Base-by-base conservation (phyloP, 92 coral and sea anemone species). In the Porites cylindrica region DNA sequence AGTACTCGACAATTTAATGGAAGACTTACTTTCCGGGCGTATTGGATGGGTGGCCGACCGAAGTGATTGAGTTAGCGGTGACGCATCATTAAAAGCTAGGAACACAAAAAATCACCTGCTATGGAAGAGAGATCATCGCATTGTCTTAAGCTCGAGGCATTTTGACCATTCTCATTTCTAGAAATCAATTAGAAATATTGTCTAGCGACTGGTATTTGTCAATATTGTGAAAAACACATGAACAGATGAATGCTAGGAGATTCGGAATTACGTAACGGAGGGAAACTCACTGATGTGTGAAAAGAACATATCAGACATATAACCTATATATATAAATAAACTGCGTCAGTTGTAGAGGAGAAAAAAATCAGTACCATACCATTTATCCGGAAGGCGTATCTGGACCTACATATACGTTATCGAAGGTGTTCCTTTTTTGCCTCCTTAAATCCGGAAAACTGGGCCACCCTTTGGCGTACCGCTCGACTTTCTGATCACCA, bases 381-480 rank as follows among this genome's bases (percentile, higher is more conserved):
- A 77, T 77, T 77, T 59, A 68, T 32, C 85, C 85, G 85, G 85
- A 69, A 69, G 85, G 23, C 18, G 73, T 56, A 56, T 70, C 32
- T 59, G 53, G 20, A 19, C 18, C 69, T 82, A n/a, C 12, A 5
- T 70, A 38, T 38, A 38, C 47, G 7, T 47, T 82, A 51, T 32
- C 61, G 11, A 54, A 20, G 10, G 32, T n/a, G 50, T 29, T 16
- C 71, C 43, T 82, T 82, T 60, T 17, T 81, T 20, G 85, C 47
- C 68, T 12, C 17, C 7, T 56, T 70, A 32, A 71, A 60, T 67
- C 85, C 76, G 85, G 56, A 81, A 24, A 52, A 21, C 70, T 5
- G 1, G 66, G 59, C 13, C 12, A n/a, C 8, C 43, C 77, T 70
- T 58, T 38, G 67, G 53, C 6, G 26, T 18, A 58, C 76, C 76